Evolutionary conservation across 2,888 invertebrate species (phyloP).

Genomic region (Sthenelais limicola): DNA sequence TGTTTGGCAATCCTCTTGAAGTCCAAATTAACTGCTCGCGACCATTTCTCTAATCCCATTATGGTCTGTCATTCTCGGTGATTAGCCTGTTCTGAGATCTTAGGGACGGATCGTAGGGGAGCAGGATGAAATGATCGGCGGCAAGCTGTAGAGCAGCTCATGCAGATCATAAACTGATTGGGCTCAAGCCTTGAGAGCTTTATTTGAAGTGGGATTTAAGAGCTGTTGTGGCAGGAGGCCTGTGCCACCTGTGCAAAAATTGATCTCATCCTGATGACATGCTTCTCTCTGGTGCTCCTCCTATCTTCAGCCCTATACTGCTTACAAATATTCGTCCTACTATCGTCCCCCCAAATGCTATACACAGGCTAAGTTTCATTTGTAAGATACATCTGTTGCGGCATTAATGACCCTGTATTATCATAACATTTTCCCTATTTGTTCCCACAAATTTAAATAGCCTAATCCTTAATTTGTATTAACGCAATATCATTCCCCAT

Average conservation of each 20-base stretch:
- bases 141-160: neutral
- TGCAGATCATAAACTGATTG: neutral
- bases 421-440: no score
- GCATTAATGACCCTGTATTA: no score
- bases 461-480: no score
- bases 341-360: no score
- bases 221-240: neutral
- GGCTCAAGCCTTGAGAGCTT: slow-evolving; percentile 3
- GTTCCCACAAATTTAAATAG: no score
- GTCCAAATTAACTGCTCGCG: neutral
- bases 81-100: slow-evolving; percentile 21
- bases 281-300: no score
- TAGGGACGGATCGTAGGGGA: slow-evolving; percentile 6
- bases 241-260: slow-evolving; percentile 18
- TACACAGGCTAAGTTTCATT: no score
- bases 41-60: slow-evolving; percentile 28
- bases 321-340: no score
- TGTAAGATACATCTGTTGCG: no score
- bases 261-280: no score
- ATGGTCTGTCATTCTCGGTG: slow-evolving; percentile 21
- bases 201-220: neutral
- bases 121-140: slow-evolving; percentile 8
- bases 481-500: no score
- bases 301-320: no score
- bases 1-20: slow-evolving; percentile 21